Conservation (phyloP, 2,888 invertebrate species). For the Lingula anatina region DNA sequence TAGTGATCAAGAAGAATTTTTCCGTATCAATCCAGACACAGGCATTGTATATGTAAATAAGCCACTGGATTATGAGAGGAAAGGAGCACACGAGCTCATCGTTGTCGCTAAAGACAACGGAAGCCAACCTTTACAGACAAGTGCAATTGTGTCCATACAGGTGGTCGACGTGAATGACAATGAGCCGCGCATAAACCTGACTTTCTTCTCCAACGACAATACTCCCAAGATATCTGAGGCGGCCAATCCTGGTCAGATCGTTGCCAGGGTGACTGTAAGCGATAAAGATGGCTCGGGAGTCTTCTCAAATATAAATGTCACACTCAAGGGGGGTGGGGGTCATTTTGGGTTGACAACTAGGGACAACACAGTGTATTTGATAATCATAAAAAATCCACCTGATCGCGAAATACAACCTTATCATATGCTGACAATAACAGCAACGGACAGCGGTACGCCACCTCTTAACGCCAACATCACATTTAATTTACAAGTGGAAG, state of each 20-base stretch:
- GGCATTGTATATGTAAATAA: slow-evolving; percentile 73
- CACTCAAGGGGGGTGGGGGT: slow-evolving; percentile 81
- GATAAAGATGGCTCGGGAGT: slow-evolving; percentile 72
- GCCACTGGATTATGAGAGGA: slow-evolving; percentile 78
- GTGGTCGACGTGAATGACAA: slow-evolving; percentile 54
- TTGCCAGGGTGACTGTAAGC: slow-evolving; percentile 89
- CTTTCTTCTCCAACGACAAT: slow-evolving; percentile 83
- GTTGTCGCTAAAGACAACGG: slow-evolving; percentile 92
- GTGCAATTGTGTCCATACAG: slow-evolving; percentile 36
- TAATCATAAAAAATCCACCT: slow-evolving; percentile 81
- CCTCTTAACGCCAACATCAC: slow-evolving; percentile 88
- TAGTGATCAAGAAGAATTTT: slow-evolving; percentile 86
- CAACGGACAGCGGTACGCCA: slow-evolving; percentile 89
- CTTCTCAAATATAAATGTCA: slow-evolving; percentile 72
- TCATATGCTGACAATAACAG: slow-evolving; percentile 83
- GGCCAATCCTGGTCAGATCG: slow-evolving; percentile 85
- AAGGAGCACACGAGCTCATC: slow-evolving; percentile 81
- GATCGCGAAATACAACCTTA: slow-evolving; percentile 84
- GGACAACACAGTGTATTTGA: slow-evolving; percentile 86
- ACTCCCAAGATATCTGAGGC: slow-evolving; percentile 82
- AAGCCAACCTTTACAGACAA: slow-evolving; percentile 74
- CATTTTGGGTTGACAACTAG: slow-evolving; percentile 87
- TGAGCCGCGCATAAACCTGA: slow-evolving; percentile 87
- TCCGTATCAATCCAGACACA: slow-evolving; percentile 76
- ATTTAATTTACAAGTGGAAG: slow-evolving; percentile 82